phyloP scores from a whole-genome alignment of 2,888 invertebrate genomes.

The Hirtodrosophila trivittata region DNA sequence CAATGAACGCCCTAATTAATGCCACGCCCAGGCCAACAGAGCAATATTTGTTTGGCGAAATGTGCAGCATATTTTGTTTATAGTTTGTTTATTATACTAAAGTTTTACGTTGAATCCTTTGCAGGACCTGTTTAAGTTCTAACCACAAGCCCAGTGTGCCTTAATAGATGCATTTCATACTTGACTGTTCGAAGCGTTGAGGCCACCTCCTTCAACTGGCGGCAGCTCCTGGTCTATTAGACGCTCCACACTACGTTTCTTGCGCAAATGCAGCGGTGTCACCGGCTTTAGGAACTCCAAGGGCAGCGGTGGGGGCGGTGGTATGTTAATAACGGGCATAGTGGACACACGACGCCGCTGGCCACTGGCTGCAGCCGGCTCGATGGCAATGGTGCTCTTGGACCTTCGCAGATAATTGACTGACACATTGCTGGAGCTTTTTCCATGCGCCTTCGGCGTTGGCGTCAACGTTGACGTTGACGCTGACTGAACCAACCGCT shows the following conservation, averaged over 20 bases:
- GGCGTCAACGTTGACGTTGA: conserved; percentile 5
- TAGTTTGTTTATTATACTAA: too few relatives aligned
- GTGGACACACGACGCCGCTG: conserved; percentile 69
- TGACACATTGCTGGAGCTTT: conserved; percentile 64
- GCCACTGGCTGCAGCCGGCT: conserved; percentile 2
- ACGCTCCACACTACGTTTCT: conserved; percentile 59
- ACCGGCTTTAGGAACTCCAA: conserved; percentile 60
- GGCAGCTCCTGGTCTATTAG: conserved; percentile 5
- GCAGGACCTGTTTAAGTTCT: too few relatives aligned
- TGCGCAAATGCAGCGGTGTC: conserved; percentile 63
- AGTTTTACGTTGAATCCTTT: too few relatives aligned
- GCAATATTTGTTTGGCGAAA: conserved; percentile 5
- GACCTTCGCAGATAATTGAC: conserved; percentile 67
- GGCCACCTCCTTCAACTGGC: neutral
- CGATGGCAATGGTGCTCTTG: conserved; percentile 42
- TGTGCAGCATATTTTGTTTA: conserved; percentile 12
- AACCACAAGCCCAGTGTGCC: conserved; percentile 10
- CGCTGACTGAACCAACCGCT: conserved; percentile 13
- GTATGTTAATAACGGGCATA: conserved; percentile 70
- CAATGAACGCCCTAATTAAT: conserved; percentile 31
- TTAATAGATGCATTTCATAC: conserved; percentile 51
- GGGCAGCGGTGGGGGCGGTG: conserved; percentile 74
- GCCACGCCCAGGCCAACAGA: conserved; percentile 19
- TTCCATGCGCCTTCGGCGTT: conserved; percentile 28
- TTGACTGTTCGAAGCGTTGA: conserved; percentile 47